A percentile compares a stretch with the other conserved stretches of the same genome.
phyloP scores from a whole-genome alignment of 2,113 vertebrate genomes.

The Grallaria varia region DNA sequence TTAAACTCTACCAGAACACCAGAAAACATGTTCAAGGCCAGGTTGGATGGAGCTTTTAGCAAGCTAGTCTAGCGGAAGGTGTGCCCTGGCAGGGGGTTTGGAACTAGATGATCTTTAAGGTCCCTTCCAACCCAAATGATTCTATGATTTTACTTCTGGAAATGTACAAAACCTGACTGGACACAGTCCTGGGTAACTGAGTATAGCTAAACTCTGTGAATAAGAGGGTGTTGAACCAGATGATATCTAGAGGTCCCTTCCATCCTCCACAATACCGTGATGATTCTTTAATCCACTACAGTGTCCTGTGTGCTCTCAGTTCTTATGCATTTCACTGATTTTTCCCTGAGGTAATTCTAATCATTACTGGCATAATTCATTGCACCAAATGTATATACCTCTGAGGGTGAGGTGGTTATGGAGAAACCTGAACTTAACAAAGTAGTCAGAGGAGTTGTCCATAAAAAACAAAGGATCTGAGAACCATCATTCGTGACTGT shows the following conservation, averaged over 20 bases:
- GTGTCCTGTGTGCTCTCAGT: not conserved
- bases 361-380: not conserved
- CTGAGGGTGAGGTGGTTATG: not conserved
- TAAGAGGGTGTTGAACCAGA: not conserved
- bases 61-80: not conserved
- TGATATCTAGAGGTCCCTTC: not conserved
- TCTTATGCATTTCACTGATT: not conserved
- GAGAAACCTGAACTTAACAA: not conserved
- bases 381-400: not conserved
- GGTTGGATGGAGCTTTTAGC: not conserved
- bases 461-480: not conserved
- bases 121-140: not conserved
- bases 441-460: not conserved
- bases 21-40: not conserved
- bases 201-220: not conserved
- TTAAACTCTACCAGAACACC: not conserved
- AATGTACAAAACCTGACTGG: not conserved
- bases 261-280: not conserved
- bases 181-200: rapidly evolving
- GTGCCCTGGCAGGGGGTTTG: not conserved
- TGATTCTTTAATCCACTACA: not conserved
- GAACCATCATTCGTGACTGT: not conserved
- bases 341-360: not conserved
- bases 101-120: not conserved
- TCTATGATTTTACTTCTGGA: not conserved